These are phyloP conservation scores for Etheostoma nigrum DNA, from an alignment of 2,797 vertebrate species.

Conservation along the genomic window DNA sequence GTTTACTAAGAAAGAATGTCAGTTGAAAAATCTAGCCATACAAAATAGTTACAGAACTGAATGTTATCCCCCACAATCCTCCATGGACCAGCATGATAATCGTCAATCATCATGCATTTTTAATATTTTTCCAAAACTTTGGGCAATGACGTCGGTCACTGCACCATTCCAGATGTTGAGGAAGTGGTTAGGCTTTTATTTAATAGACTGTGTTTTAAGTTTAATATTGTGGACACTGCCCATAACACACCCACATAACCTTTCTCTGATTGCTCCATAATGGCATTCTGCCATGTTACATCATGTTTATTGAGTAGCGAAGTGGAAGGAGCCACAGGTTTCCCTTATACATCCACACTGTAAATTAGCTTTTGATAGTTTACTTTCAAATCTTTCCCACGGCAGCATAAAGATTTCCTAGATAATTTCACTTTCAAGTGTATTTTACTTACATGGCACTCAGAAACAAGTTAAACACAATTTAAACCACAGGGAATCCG, in stretches of 20 bases:
- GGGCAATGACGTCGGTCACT: background rate
- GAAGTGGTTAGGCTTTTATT: background rate
- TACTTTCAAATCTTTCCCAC: background rate
- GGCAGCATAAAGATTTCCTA: background rate
- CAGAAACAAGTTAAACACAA: no score
- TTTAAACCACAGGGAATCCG: no score
- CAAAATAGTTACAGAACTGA: background rate
- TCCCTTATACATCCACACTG: background rate
- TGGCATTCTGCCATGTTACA: background rate
- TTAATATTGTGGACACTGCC: background rate
- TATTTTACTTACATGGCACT: no score
- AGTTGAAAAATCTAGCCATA: background rate
- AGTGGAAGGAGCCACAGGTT: background rate
- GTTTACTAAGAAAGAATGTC: background rate
- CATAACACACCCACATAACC: slow-evolving; percentile 2
- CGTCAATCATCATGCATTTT: background rate
- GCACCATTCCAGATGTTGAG: background rate
- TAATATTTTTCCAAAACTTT: slow-evolving; percentile 2
- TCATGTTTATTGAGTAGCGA: background rate
- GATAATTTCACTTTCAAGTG: no score
- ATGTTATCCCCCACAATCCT: background rate
- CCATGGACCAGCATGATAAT: background rate
- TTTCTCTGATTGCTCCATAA: background rate
- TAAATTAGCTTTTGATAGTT: background rate
- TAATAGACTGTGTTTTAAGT: background rate